A percentile compares a stretch with the other conserved stretches of the same genome.
phyloP scores from a whole-genome alignment of 2,113 vertebrate species.

The Spermophilus dauricus region DNA sequence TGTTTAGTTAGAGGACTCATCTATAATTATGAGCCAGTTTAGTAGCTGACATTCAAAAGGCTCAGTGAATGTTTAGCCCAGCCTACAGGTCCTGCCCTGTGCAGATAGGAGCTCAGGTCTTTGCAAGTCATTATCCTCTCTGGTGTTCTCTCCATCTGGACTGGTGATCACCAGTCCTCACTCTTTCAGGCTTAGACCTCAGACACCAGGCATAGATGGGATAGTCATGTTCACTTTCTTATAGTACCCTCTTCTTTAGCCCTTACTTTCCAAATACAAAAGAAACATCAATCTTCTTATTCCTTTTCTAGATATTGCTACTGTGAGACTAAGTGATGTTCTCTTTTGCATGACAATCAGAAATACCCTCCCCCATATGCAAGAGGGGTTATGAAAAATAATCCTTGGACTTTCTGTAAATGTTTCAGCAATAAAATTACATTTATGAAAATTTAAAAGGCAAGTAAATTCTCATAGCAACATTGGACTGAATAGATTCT shows the following conservation, averaged over 20 bases:
- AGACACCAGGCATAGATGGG: not conserved
- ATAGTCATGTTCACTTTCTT: not conserved
- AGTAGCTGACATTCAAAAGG: not conserved
- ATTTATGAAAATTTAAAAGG: slow-evolving; percentile 35
- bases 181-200: not conserved
- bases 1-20: slow-evolving; percentile 1
- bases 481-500: not conserved
- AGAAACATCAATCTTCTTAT: not conserved
- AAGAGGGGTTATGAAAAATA: slow-evolving; percentile 43
- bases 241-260: not conserved
- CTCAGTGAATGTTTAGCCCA: not conserved
- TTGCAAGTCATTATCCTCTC: not conserved
- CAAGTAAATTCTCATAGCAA: slow-evolving; percentile 48
- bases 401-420: slow-evolving; percentile 4
- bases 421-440: slow-evolving; percentile 30
- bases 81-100: not conserved
- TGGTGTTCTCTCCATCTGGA: not conserved
- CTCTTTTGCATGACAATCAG: not conserved
- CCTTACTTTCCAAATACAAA: slow-evolving; percentile 13
- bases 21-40: not conserved
- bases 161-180: not conserved
- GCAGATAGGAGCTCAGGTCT: not conserved
- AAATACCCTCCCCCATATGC: not conserved
- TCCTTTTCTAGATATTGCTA: not conserved
- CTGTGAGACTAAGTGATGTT: not conserved